phyloP scores from a whole-genome alignment of 2,797 vertebrate genomes.

The Benthosema pterotum region DNA sequence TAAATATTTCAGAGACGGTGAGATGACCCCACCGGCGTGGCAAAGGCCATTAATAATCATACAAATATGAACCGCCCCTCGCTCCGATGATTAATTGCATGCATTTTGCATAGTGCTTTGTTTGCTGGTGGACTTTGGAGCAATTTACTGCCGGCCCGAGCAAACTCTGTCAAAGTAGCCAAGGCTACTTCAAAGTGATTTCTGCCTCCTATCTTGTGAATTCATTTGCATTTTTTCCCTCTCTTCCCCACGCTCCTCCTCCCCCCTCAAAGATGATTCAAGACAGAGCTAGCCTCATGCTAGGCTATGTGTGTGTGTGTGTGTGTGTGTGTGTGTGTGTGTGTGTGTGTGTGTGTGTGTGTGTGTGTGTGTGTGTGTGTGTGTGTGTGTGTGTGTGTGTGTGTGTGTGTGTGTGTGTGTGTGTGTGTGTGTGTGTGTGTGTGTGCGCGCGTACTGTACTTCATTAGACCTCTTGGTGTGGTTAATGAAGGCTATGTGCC shows the following conservation, averaged over 20 bases:
- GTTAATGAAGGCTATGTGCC: no score
- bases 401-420: no score
- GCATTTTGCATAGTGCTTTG: conserved; percentile 78
- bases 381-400: no score
- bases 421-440: no score
- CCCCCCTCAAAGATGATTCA: conserved; percentile 8
- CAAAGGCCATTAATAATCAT: conserved; percentile 80
- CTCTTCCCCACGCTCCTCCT: no score
- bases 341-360: no score
- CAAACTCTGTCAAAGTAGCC: conserved; percentile 59
- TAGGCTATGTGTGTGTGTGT: no score
- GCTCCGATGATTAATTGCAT: conserved; percentile 70
- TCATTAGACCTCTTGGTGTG: no score
- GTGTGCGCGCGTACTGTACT: no score
- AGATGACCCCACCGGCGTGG: conserved; percentile 69
- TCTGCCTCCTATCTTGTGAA: conserved; percentile 26
- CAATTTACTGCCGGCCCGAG: conserved; percentile 59
- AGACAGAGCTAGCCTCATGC: conserved; percentile 14
- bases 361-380: no score
- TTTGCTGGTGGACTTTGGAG: conserved; percentile 67
- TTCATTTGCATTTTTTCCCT: conserved; percentile 22
- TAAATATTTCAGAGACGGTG: conserved; percentile 76
- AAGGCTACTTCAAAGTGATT: conserved; percentile 67
- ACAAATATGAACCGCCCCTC: conserved; percentile 64
- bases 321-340: no score